phyloP scores from a whole-genome alignment of 1,140 invertebrate genomes.

The Plectus sambesii region DNA sequence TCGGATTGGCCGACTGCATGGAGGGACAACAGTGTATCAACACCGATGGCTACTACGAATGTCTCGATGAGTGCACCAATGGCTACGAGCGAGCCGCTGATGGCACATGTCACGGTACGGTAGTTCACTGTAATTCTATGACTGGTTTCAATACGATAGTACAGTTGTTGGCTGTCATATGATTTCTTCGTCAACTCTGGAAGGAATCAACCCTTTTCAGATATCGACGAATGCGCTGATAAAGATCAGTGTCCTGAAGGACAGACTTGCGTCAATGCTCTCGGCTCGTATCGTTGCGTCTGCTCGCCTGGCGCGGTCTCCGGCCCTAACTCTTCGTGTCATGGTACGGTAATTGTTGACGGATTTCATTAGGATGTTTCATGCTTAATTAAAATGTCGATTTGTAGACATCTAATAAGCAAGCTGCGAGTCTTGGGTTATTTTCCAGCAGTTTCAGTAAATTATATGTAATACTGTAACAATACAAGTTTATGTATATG shows the following conservation, averaged over 20 bases:
- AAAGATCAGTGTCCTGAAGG: constrained; percentile 19
- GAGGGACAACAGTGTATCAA: constrained; percentile 23
- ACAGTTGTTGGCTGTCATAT: no score
- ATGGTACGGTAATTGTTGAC: no score
- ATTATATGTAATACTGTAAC: no score
- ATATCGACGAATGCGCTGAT: constrained; percentile 33
- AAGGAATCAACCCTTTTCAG: constrained; percentile 21
- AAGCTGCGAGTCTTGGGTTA: no score
- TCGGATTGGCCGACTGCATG: constrained; percentile 21
- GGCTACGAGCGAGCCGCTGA: constrained; percentile 20
- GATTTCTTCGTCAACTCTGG: no score
- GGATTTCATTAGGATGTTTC: no score
- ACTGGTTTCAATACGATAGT: constrained; percentile 13
- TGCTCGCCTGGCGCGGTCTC: no score
- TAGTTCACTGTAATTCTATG: constrained; percentile 8
- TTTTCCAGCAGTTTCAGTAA: no score
- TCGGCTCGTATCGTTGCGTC: constrained; percentile 33
- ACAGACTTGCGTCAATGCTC: constrained; percentile 33
- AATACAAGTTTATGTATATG: no score
- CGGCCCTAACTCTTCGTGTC: no score
- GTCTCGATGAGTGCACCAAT: constrained; percentile 19
- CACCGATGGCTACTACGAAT: constrained; percentile 24
- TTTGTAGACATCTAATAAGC: no score
- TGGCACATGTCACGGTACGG: constrained; percentile 19
- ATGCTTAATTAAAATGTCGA: no score